phyloP scores from a whole-genome alignment of 2,797 vertebrate genomes.

The Dicrostonyx torquatus region DNA sequence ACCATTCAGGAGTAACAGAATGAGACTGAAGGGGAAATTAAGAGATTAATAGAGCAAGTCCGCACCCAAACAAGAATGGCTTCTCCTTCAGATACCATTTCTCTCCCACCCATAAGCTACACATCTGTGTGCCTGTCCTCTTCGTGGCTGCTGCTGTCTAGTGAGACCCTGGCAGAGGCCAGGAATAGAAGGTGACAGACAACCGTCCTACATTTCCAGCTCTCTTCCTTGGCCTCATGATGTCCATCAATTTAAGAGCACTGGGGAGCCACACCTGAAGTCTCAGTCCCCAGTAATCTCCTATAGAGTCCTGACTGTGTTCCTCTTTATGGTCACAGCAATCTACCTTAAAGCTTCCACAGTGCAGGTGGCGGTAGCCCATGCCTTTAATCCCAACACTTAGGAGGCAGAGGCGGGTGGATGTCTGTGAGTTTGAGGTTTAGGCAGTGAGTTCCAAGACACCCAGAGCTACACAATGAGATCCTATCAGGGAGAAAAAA shows the following conservation, averaged over 20 bases:
- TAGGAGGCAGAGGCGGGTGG: not conserved
- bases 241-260: not conserved
- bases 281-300: not conserved
- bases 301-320: not conserved
- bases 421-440: not conserved
- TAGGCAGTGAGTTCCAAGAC: not conserved
- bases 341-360: conserved; percentile 12
- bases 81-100: not conserved
- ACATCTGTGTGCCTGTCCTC: not conserved
- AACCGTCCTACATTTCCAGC: not conserved
- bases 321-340: not conserved
- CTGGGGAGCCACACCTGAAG: not conserved
- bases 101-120: not conserved
- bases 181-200: not conserved
- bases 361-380: too few species aligned
- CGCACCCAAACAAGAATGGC: not conserved
- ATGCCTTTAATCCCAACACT: not conserved
- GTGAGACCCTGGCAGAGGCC: not conserved
- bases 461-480: not conserved
- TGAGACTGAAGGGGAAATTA: not conserved
- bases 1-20: not conserved
- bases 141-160: not conserved
- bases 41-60: not conserved
- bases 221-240: not conserved
- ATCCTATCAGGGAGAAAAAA: not conserved